These are phyloP conservation scores for Aphis gossypii DNA, from an alignment of 1,140 invertebrate species.

Conservation along the genomic window DNA sequence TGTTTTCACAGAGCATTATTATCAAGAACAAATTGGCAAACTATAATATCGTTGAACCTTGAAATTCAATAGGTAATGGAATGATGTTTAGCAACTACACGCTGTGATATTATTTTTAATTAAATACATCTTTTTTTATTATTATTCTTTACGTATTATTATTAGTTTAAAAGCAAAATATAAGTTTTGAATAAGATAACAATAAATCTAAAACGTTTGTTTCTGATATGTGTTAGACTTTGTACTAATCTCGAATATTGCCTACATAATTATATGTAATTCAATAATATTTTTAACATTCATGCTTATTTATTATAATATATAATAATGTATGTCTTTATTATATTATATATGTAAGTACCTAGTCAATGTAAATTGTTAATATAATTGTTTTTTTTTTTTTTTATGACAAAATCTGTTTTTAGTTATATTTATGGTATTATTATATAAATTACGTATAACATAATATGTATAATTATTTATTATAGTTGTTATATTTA, in stretches of 20 bases:
- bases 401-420: background rate
- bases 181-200: background rate
- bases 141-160: background rate
- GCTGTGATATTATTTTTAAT: conserved; percentile 18
- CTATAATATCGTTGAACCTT: background rate
- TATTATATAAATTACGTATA: background rate
- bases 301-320: background rate
- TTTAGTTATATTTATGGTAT: background rate
- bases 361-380: background rate
- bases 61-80: background rate
- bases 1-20: background rate
- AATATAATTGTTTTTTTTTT: background rate
- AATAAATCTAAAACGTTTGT: background rate
- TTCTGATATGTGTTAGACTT: background rate
- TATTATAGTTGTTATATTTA: background rate
- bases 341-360: background rate
- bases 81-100: background rate
- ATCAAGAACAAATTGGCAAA: background rate
- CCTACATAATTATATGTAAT: background rate
- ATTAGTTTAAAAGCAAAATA: background rate
- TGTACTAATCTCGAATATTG: background rate
- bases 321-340: background rate
- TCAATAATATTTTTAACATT: background rate
- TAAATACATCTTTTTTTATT: background rate
- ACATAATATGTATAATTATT: background rate